Base-by-base conservation (phyloP, 2,888 invertebrate genomes). In the Chorisops tibialis region DNA sequence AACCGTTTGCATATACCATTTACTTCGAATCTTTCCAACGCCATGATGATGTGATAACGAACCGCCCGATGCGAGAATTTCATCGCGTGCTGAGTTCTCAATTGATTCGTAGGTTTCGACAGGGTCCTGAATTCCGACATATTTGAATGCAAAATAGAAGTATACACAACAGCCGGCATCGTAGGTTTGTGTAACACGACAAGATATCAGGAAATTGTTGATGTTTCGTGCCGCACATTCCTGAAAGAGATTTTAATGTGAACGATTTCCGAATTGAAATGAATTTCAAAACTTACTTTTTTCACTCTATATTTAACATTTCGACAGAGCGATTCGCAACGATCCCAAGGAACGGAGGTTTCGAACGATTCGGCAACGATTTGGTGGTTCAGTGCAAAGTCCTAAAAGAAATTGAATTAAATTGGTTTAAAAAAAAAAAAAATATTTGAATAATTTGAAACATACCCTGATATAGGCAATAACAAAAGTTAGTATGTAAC, bases 291-390 rank as follows among this genome's bases (percentile, higher is more conserved):
- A 4, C 74, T 69, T 65, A 82, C 82, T 75, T 77, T 76, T 0
- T 81, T 76, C 3, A 98, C 82, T 51, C 92, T 82, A 60, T 86
- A 84, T 76, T 97, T 98, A 4, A 97, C 96, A 80, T 95, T 95
- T 59, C 85, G 82, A 74, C 96, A 96, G 38, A 99, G 81, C 14
- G 85, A 80, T 24, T 88, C 78, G 11, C 93, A 87, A 59, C 91
- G 85, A 79, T 95, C 93, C 98, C 98, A 99, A 1, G 98, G 91
- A 2, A 96, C 96, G 0, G 98, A 98, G 0, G 99, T 99, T 80
- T 99, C 98, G 81, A 99, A 99, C 0, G 97, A 97, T 78, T 99
- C 98, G 0, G 96, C 91, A 2, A 97, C 87, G 16, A 96, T 85
- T 67, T 87, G 85, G 76, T 89, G 92, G 60, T 93, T 89, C 67